These are phyloP conservation scores for Episyrphus balteatus DNA, from an alignment of 1,140 invertebrate genomes.

Conservation along the genomic window DNA sequence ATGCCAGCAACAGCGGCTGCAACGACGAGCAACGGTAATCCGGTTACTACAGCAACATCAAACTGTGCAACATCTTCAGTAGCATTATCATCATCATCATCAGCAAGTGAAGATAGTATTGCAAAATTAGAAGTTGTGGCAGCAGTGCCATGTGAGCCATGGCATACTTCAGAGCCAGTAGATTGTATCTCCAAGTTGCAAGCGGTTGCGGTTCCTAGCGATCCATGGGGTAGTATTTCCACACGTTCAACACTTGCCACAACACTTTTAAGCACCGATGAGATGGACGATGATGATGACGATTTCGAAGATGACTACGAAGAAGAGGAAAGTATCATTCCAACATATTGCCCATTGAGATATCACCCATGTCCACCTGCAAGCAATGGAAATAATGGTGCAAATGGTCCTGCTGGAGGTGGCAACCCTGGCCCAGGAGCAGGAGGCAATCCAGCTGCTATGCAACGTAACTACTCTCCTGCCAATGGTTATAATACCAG, in stretches of 20 bases:
- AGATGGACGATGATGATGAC: slow-evolving; percentile 41
- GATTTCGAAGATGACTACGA: slow-evolving; percentile 45
- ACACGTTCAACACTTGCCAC: slow-evolving; percentile 40
- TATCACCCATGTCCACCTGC: slow-evolving; percentile 26
- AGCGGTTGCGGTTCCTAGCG: slow-evolving; percentile 41
- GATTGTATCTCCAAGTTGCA: slow-evolving; percentile 38
- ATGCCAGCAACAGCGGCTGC: slow-evolving; percentile 8
- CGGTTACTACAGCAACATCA: slow-evolving; percentile 23
- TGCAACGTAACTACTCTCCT: slow-evolving; percentile 11
- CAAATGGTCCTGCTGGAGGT: slow-evolving; percentile 13
- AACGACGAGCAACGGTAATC: slow-evolving; percentile 30
- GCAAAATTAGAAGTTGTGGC: slow-evolving; percentile 37
- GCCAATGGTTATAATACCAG: slow-evolving; percentile 23
- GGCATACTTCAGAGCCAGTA: slow-evolving; percentile 24
- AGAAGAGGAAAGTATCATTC: slow-evolving; percentile 37
- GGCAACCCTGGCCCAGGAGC: slow-evolving; percentile 8
- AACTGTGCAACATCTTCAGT: background rate
- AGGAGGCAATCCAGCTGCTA: slow-evolving; percentile 9
- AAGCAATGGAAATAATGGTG: slow-evolving; percentile 8
- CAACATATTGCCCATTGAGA: slow-evolving; percentile 31
- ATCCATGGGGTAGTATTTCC: slow-evolving; percentile 38
- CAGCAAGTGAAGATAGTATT: slow-evolving; percentile 40
- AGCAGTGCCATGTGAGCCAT: slow-evolving; percentile 26
- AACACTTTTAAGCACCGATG: slow-evolving; percentile 39
- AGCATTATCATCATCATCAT: slow-evolving; percentile 23